Evolutionary conservation across 2,888 invertebrate species (phyloP).

Genomic region (Habrosyne pyritoides): DNA sequence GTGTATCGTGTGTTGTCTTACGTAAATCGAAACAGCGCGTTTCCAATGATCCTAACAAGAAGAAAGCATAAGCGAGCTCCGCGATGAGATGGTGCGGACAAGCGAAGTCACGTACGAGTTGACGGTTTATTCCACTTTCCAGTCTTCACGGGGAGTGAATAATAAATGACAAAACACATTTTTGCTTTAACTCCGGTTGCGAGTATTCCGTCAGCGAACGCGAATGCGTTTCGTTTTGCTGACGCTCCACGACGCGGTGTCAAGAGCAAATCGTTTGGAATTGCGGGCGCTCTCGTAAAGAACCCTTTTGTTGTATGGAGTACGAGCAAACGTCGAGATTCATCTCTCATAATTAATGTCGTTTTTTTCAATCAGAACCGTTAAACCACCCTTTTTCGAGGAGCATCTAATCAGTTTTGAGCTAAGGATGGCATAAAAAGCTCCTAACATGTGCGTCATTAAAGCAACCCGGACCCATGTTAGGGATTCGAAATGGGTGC

Average conservation of each 20-base stretch:
- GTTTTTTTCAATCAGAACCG: constrained; percentile 17
- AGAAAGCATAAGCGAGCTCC: constrained; percentile 56
- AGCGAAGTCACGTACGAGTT: constrained; percentile 69
- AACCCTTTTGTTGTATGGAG: not conserved
- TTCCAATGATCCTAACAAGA: constrained; percentile 53
- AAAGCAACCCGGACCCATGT: constrained; percentile 63
- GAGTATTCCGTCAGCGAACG: constrained; percentile 37
- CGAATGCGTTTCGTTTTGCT: constrained; percentile 40
- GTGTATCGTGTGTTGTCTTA: constrained; percentile 33
- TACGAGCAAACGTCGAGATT: constrained; percentile 5
- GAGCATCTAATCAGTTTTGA: constrained; percentile 36
- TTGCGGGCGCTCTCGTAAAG: constrained; percentile 30
- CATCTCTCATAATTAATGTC: constrained; percentile 14
- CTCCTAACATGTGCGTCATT: constrained; percentile 66
- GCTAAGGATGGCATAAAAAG: constrained; percentile 59
- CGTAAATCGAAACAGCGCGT: constrained; percentile 46
- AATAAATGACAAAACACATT: constrained; percentile 75
- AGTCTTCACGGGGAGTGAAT: constrained; percentile 69
- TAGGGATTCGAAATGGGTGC: constrained; percentile 64
- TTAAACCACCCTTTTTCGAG: constrained; percentile 28
- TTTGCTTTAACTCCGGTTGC: constrained; percentile 30
- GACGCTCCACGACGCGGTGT: constrained; percentile 34
- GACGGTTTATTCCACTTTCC: constrained; percentile 74
- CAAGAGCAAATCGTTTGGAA: constrained; percentile 35
- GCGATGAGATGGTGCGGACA: constrained; percentile 54